Base-by-base conservation (phyloP, 2,797 vertebrate species). In the Cyprinella venusta region DNA sequence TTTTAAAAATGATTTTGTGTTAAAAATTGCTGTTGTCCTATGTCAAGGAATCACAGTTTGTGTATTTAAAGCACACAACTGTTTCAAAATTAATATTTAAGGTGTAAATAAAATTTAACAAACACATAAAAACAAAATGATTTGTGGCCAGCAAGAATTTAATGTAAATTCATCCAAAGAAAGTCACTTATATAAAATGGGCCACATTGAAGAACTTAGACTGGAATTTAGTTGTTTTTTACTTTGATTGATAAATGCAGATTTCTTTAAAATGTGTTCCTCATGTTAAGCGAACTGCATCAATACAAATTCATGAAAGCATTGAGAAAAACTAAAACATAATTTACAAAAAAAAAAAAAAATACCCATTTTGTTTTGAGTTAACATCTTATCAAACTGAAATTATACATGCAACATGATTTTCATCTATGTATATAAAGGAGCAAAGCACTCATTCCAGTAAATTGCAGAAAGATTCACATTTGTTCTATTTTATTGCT, bases 401-500 rank as follows among this genome's bases (percentile, higher is more conserved):
- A 75, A 75, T 54, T 56, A 40, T 2, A 65, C 72, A 82, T 76
- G 63, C 71, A 76, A 67, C 33, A 56, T 67, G n/a, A 19, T 48
- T 56, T 33, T 42, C 6, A 21, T 54, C 33, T 65, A 40, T 6
- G 42, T 52, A 76, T 56, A 56, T 56, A 56, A 30, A 75, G 15
- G 59, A 52, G 42, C 10, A 75, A 75, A 75, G 6, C 70, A 65
- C 45, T 54, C 16, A 15, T 65, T 75, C 59, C 7, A 54, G 16
- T 52, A 18, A 68, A 12, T 76, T 10, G 4, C 24, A 26, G 63
- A 18, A 68, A 82, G 64, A 76, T 67, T 68, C 48, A 76, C 63
- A 67, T 76, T 70, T 70, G 36, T 56, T 56, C 8, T 67, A 24
- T 45, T 40, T 82, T 76, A 82, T 82, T 82, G 81, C 81, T 82